These are phyloP conservation scores for Agonopterix alstromeriana DNA, from an alignment of 2,888 invertebrate genomes.

Conservation along the genomic window DNA sequence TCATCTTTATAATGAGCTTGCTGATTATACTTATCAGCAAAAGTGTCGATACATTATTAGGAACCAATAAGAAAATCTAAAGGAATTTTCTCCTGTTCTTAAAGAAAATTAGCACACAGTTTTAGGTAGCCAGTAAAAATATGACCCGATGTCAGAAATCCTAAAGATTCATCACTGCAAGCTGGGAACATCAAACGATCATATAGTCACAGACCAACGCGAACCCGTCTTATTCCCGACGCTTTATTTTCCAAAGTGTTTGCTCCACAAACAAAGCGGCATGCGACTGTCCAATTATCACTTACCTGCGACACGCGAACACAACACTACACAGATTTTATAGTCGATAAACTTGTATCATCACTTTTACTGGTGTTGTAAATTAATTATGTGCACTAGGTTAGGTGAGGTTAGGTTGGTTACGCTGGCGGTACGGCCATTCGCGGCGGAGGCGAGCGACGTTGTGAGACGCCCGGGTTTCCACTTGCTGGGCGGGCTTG, in stretches of 20 bases:
- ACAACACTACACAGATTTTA: conserved; percentile 71
- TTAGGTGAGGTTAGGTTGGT: conserved; percentile 25
- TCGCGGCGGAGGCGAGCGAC: conserved; percentile 52
- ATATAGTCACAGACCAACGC: conserved; percentile 50
- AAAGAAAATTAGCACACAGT: too few species aligned
- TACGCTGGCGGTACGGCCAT: conserved; percentile 40
- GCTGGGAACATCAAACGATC: conserved; percentile 28
- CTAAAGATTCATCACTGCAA: not conserved
- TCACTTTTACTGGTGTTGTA: conserved; percentile 72
- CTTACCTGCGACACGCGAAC: conserved; percentile 74
- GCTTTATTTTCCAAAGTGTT: conserved; percentile 43
- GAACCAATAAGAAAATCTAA: too few species aligned
- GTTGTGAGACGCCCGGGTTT: conserved; percentile 28
- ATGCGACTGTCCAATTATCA: conserved; percentile 68
- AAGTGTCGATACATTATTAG: too few species aligned
- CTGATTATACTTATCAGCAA: too few species aligned
- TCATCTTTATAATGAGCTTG: too few species aligned
- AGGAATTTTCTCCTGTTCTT: too few species aligned
- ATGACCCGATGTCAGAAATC: not conserved
- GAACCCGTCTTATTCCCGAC: conserved; percentile 39
- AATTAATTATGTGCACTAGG: conserved; percentile 68
- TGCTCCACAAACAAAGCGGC: conserved; percentile 57
- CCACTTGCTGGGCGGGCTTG: conserved; percentile 49
- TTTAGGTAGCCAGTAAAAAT: too few species aligned
- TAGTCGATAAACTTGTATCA: conserved; percentile 72